Evolutionary conservation across 2,888 invertebrate genomes (phyloP).

Genomic region (Leptothorax acervorum): DNA sequence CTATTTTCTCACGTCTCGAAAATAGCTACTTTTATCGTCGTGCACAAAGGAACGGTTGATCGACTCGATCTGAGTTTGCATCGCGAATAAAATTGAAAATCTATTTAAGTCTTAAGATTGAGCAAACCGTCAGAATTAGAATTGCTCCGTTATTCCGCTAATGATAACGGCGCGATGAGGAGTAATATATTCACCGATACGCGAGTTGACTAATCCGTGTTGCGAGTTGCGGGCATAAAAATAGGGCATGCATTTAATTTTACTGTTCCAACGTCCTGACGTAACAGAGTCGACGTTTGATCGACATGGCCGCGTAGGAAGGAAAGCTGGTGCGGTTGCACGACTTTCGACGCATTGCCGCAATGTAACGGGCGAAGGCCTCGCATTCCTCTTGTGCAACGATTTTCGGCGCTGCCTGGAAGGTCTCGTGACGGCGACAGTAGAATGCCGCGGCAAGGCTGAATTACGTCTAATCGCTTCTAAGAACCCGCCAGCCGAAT

Average conservation of each 20-base stretch:
- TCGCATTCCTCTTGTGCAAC: conserved; percentile 72
- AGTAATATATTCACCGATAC: conserved; percentile 2
- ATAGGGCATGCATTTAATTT: conserved; percentile 32
- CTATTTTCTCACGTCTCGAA: conserved; percentile 62
- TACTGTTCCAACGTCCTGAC: not conserved
- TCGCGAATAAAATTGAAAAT: conserved; percentile 38
- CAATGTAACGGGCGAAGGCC: conserved; percentile 46
- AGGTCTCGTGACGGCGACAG: conserved; percentile 62
- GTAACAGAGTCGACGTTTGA: conserved; percentile 13
- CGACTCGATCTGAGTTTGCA: conserved; percentile 35
- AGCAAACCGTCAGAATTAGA: not conserved
- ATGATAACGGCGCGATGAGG: not conserved
- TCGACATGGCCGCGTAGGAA: conserved; percentile 31
- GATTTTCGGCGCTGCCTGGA: conserved; percentile 59
- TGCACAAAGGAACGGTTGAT: conserved; percentile 20
- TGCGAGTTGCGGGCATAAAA: conserved; percentile 25
- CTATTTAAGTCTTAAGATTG: not conserved
- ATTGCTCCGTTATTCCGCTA: not conserved
- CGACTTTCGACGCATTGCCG: conserved; percentile 47
- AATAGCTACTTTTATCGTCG: conserved; percentile 52
- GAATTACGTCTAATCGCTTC: conserved; percentile 69
- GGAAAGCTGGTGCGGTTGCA: conserved; percentile 44
- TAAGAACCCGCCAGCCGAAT: conserved; percentile 60
- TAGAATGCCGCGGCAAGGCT: conserved; percentile 61
- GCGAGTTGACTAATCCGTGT: conserved; percentile 11